Conservation (phyloP, 2,797 vertebrate genomes). For the Chaenodraco wilsoni region DNA sequence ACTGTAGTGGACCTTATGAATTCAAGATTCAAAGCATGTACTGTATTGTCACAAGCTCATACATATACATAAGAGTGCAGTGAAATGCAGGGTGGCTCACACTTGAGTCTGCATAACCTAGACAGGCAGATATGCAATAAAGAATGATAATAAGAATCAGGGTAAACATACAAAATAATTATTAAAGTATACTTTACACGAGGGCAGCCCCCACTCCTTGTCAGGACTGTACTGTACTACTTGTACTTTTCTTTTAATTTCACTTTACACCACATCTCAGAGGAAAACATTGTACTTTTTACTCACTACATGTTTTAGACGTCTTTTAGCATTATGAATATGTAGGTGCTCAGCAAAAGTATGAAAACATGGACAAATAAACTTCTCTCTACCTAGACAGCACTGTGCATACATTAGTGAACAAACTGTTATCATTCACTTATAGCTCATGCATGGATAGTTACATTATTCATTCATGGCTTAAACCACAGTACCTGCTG, state of each 20-base stretch:
- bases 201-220: neutral
- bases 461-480: slow-evolving; percentile 12
- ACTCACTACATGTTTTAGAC: no score
- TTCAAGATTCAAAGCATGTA: slow-evolving; percentile 8
- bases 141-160: neutral
- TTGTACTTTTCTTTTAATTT: no score
- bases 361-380: neutral
- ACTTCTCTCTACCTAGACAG: neutral
- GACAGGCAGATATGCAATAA: neutral
- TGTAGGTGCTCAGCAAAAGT: neutral
- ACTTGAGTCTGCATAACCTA: neutral
- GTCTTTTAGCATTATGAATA: neutral
- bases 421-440: slow-evolving; percentile 14
- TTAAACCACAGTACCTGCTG: slow-evolving; percentile 36
- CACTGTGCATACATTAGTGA: neutral
- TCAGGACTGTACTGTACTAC: neutral
- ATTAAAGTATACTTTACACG: neutral
- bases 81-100: neutral
- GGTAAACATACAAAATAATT: neutral
- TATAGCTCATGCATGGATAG: neutral
- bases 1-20: neutral
- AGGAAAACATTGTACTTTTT: no score
- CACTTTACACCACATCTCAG: no score
- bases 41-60: neutral
- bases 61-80: neutral